A percentile compares a stretch with the other conserved stretches of the same genome.
Evolutionary conservation across 1,140 invertebrate species (phyloP).

Genomic region (Colletes gigas): DNA sequence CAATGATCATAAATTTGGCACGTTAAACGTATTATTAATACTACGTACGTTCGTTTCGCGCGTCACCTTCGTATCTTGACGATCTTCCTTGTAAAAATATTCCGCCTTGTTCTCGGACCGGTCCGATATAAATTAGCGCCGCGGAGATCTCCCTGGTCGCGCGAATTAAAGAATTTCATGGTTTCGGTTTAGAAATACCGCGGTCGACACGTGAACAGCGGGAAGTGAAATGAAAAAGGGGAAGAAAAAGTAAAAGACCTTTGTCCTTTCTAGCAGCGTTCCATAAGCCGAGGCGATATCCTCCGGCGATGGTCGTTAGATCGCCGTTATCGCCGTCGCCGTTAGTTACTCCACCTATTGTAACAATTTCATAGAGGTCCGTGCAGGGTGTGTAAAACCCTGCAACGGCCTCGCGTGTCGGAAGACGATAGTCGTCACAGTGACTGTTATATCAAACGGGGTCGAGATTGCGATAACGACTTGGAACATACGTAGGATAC

Average conservation of each 20-base stretch:
- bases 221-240: no score
- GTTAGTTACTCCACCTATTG: constrained; percentile 65
- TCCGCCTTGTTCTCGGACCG: background rate
- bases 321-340: constrained; percentile 60
- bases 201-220: background rate
- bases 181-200: constrained; percentile 8
- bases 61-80: no score
- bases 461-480: constrained; percentile 76
- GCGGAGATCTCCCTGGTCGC: background rate
- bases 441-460: constrained; percentile 80
- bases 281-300: constrained; percentile 23
- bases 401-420: constrained; percentile 73
- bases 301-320: constrained; percentile 43
- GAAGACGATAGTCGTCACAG: constrained; percentile 79
- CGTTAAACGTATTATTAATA: no score
- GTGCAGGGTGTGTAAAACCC: constrained; percentile 56
- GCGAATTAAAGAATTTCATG: background rate
- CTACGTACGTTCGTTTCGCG: no score
- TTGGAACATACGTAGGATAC: constrained; percentile 76
- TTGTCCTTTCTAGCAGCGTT: constrained; percentile 36
- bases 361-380: constrained; percentile 67
- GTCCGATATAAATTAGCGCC: background rate
- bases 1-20: no score
- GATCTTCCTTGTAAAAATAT: background rate
- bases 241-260: background rate